Percentiles rank a stretch among this genome's conserved stretches.
Evolutionary conservation across 2,888 invertebrate genomes (phyloP).

Genomic region (Nezara viridula): DNA sequence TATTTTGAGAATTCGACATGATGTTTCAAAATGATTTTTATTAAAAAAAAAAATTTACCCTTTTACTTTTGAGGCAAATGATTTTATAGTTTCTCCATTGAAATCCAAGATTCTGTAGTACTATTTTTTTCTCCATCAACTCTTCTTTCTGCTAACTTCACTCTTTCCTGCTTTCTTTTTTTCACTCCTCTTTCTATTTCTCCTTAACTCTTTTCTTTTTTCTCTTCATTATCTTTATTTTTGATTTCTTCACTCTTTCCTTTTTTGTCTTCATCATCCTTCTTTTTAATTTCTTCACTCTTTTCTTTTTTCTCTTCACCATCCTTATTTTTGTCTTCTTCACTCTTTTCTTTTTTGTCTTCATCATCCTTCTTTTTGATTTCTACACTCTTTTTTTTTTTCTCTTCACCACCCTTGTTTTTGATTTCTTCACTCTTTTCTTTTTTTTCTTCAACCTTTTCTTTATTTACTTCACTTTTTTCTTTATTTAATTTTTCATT

Average conservation of each 20-base stretch:
- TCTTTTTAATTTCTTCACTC: neutral
- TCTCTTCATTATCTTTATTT: neutral
- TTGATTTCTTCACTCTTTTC: neutral
- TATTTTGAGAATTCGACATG: neutral
- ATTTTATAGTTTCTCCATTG: too few relatives aligned
- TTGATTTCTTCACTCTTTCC: neutral
- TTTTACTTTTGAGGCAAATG: neutral
- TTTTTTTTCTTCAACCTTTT: neutral
- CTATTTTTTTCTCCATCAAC: neutral
- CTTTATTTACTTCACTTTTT: neutral
- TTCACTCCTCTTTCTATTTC: neutral
- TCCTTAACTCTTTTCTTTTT: neutral
- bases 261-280: neutral
- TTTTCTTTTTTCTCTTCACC: neutral
- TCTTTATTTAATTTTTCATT: neutral
- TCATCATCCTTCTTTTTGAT: neutral
- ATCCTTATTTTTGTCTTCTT: neutral
- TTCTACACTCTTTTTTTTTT: neutral
- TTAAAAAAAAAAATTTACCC: too few relatives aligned
- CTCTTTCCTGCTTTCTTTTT: neutral
- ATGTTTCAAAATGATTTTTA: too few relatives aligned
- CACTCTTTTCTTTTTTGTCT: neutral
- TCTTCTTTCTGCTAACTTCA: neutral
- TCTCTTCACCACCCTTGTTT: neutral
- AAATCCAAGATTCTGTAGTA: too few relatives aligned